Percentiles rank a stretch among this genome's conserved stretches.
Conservation (phyloP, 2,797 vertebrate species). For the Neosilurus hyrtlii region DNA sequence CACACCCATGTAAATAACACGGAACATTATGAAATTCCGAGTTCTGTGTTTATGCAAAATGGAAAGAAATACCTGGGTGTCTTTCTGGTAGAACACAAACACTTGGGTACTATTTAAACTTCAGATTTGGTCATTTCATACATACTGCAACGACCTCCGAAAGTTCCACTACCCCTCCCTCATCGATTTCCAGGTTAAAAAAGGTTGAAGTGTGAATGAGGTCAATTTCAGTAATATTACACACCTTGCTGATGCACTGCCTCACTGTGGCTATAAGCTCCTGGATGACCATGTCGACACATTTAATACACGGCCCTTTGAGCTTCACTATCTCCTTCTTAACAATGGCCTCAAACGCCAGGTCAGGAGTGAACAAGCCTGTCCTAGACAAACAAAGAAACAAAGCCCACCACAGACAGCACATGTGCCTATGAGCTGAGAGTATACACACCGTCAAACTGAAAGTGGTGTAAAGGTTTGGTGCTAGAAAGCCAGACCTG, state of each 20-base stretch:
- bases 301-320: slow-evolving; percentile 85
- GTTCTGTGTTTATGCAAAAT: no score
- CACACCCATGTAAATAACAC: no score
- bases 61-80: no score
- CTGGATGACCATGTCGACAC: slow-evolving; percentile 87
- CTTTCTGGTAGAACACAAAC: no score
- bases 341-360: slow-evolving; percentile 92
- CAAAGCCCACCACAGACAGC: not conserved
- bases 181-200: no score
- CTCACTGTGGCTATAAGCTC: slow-evolving; percentile 85
- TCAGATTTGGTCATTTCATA: no score
- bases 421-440: slow-evolving; percentile 17
- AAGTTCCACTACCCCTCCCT: no score
- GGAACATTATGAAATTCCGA: no score
- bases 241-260: slow-evolving; percentile 84
- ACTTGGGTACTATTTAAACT: no score
- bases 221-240: not conserved
- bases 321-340: slow-evolving; percentile 88
- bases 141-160: no score
- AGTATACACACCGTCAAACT: not conserved
- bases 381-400: slow-evolving; percentile 62
- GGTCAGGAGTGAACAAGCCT: slow-evolving; percentile 88
- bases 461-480: not conserved
- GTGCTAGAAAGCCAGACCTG: slow-evolving; percentile 74
- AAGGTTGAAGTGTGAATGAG: no score